Evolutionary conservation across 2,888 invertebrate species (phyloP).

Genomic region (Drosophila fulvimacula): DNA sequence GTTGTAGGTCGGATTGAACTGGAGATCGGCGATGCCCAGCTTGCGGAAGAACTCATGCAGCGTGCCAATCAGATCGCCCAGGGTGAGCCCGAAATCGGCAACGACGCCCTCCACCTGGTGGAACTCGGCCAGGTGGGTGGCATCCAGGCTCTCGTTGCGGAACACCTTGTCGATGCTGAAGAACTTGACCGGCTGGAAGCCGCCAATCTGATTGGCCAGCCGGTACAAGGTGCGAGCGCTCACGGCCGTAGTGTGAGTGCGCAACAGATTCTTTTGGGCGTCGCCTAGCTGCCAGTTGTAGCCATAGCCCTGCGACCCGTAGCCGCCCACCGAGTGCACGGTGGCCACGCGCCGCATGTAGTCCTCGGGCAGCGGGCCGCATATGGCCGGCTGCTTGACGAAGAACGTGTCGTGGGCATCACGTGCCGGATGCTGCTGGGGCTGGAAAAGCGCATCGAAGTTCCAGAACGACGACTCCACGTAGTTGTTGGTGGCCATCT

Average conservation of each 20-base stretch:
- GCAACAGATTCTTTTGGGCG: conserved; percentile 1
- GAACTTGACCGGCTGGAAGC: conserved; percentile 95
- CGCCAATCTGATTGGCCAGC: conserved; percentile 80
- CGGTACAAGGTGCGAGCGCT: neutral
- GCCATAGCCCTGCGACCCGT: conserved; percentile 1
- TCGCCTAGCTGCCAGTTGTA: neutral
- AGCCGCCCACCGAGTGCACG: neutral
- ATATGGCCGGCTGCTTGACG: neutral
- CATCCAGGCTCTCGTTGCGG: conserved; percentile 98
- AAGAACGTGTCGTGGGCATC: conserved; percentile 97
- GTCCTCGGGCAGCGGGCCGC: neutral
- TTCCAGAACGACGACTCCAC: conserved; percentile 99
- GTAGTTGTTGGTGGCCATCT: conserved; percentile 99
- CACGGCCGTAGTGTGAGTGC: conserved; percentile 2
- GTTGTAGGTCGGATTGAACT: neutral
- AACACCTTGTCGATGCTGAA: conserved; percentile 99
- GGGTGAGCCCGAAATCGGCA: conserved; percentile 94
- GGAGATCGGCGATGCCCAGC: neutral
- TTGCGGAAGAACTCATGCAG: neutral
- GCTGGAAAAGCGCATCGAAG: conserved; percentile 95
- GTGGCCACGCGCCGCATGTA: neutral
- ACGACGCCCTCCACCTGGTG: conserved; percentile 98
- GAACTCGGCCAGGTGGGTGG: conserved; percentile 99
- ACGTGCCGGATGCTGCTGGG: conserved; percentile 88
- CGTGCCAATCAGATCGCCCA: conserved; percentile 87